A percentile compares a stretch with the other conserved stretches of the same genome.
phyloP scores from a whole-genome alignment of 1,140 invertebrate genomes.

The Notospermus geniculatus region DNA sequence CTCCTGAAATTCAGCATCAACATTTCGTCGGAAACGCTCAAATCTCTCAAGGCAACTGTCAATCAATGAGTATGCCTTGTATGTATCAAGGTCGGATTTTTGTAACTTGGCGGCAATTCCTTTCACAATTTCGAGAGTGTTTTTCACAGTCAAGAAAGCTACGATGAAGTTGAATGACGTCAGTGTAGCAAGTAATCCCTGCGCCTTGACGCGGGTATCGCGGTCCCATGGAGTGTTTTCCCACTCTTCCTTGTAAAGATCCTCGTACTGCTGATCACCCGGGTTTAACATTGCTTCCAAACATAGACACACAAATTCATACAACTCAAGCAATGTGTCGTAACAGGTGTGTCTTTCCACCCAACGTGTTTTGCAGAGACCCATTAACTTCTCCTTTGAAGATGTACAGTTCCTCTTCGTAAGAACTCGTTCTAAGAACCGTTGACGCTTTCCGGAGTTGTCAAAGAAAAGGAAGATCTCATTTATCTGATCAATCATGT shows the following conservation, averaged over 20 bases:
- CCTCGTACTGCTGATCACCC: neutral
- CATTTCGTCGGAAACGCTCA: neutral
- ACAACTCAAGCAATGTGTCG: constrained; percentile 5
- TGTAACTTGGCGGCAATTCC: neutral
- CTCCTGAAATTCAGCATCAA: neutral
- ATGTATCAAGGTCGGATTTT: neutral
- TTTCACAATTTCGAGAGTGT: neutral
- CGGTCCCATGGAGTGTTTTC: neutral
- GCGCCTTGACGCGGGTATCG: neutral
- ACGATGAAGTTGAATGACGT: neutral
- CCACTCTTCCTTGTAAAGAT: neutral
- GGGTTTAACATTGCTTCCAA: neutral
- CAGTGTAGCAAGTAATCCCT: neutral
- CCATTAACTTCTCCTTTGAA: constrained; percentile 12
- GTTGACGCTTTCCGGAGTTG: constrained; percentile 13
- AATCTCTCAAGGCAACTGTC: neutral
- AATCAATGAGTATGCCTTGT: neutral
- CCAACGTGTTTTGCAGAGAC: constrained; percentile 20
- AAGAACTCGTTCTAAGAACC: constrained; percentile 14
- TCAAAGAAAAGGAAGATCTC: constrained; percentile 15
- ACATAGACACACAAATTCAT: neutral
- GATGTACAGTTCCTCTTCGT: neutral
- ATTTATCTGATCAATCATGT: constrained; percentile 20
- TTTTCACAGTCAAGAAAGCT: neutral
- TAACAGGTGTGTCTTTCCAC: constrained; percentile 16